Evolutionary conservation across 1,140 invertebrate species (phyloP).

Genomic region (Heliconius melpomene): DNA sequence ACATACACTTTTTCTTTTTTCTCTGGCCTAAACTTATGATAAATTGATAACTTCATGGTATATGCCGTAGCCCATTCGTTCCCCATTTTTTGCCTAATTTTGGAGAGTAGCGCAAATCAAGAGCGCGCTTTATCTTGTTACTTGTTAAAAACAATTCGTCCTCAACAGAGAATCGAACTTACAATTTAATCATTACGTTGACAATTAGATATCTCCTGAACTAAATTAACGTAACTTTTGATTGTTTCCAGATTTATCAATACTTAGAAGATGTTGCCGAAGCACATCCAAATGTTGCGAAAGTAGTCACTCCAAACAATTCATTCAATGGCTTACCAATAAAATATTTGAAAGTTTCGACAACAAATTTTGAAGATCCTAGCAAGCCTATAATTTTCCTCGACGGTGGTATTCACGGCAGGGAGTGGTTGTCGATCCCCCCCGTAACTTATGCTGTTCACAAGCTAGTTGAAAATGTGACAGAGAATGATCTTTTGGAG

Average conservation of each 20-base stretch:
- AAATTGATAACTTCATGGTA: too few species aligned
- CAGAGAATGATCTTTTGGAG: constrained; percentile 74
- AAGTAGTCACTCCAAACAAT: constrained; percentile 58
- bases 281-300: constrained; percentile 65
- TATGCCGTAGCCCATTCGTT: too few species aligned
- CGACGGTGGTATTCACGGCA: constrained; percentile 76
- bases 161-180: too few species aligned
- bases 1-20: too few species aligned
- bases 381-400: constrained; percentile 49
- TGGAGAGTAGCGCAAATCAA: too few species aligned
- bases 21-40: too few species aligned
- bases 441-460: constrained; percentile 84
- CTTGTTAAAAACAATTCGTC: too few species aligned
- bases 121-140: too few species aligned
- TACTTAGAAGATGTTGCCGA: constrained; percentile 76
- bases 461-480: constrained; percentile 82
- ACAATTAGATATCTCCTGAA: not conserved
- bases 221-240: not conserved
- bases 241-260: constrained; percentile 68
- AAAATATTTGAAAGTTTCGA: constrained; percentile 80
- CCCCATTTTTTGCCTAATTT: too few species aligned
- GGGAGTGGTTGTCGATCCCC: constrained; percentile 85
- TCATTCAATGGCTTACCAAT: constrained; percentile 74
- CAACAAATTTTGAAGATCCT: constrained; percentile 74
- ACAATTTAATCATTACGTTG: too few species aligned